Percentiles rank a stretch among this genome's conserved stretches.
Evolutionary conservation across 2,888 invertebrate genomes (phyloP).

Genomic region (Polydesmus complanatus): DNA sequence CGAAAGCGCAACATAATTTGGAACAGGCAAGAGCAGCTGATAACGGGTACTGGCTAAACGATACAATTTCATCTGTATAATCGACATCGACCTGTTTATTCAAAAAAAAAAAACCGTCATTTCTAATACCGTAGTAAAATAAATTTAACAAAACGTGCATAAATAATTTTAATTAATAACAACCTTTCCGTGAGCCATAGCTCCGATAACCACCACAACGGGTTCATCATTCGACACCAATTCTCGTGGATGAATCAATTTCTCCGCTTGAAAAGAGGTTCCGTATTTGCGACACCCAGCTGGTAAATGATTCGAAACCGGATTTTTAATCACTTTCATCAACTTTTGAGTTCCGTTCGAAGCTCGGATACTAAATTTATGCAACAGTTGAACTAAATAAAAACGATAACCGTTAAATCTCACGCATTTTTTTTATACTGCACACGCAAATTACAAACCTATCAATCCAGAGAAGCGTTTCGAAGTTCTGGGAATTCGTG

Average conservation of each 20-base stretch:
- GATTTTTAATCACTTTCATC: conserved; percentile 92
- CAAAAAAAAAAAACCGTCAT: conserved; percentile 8
- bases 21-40: conserved; percentile 93
- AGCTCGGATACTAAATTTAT: conserved; percentile 84
- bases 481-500: conserved; percentile 42
- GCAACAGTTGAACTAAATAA: conserved; percentile 87
- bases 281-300: conserved; percentile 80
- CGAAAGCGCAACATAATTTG: conserved; percentile 86
- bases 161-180: not conserved
- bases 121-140: not conserved
- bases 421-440: not conserved
- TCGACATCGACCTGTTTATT: conserved; percentile 47
- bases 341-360: conserved; percentile 76
- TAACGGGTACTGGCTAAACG: conserved; percentile 90
- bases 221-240: conserved; percentile 64
- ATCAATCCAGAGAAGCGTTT: conserved; percentile 43
- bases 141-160: not conserved
- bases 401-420: not conserved
- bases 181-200: conserved; percentile 94
- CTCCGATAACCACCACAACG: conserved; percentile 80
- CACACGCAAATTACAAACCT: conserved; percentile 28
- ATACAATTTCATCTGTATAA: conserved; percentile 77
- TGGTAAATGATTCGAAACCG: conserved; percentile 83
- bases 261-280: conserved; percentile 75
- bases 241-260: conserved; percentile 53